These are phyloP conservation scores for Octopus sinensis DNA, from an alignment of 1,140 invertebrate genomes.

Conservation along the genomic window DNA sequence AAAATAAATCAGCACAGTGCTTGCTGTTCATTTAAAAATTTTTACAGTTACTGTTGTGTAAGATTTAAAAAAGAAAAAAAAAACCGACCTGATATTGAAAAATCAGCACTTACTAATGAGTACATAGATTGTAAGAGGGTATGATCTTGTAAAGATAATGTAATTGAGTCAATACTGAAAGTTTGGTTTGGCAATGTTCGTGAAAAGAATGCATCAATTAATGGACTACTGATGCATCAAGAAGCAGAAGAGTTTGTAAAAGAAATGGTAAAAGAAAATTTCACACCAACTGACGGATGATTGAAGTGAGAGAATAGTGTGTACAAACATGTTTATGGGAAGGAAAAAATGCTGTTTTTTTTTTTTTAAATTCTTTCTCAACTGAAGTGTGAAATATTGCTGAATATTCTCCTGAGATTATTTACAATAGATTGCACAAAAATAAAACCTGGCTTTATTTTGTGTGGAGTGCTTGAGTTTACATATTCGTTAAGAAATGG, in stretches of 20 bases:
- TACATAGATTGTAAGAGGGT: not conserved
- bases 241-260: not conserved
- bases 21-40: not conserved
- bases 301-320: slow-evolving; percentile 12
- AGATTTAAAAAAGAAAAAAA: not conserved
- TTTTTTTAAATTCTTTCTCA: not conserved
- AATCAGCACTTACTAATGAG: not conserved
- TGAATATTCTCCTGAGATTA: slow-evolving; percentile 49
- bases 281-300: slow-evolving; percentile 14
- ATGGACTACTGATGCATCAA: not conserved
- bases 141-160: not conserved
- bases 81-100: not conserved
- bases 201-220: not conserved
- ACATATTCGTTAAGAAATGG: slow-evolving; percentile 44
- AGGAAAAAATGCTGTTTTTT: slow-evolving; percentile 6
- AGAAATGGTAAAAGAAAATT: not conserved
- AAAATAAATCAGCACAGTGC: not conserved
- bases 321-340: not conserved
- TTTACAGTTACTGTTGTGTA: not conserved
- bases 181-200: not conserved
- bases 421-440: slow-evolving; percentile 50
- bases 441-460: slow-evolving; percentile 59
- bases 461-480: slow-evolving; percentile 31
- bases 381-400: slow-evolving; percentile 23
- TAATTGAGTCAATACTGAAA: not conserved